Evolutionary conservation across 2,113 vertebrate species (phyloP).

Genomic region (Pterocles gutturalis): DNA sequence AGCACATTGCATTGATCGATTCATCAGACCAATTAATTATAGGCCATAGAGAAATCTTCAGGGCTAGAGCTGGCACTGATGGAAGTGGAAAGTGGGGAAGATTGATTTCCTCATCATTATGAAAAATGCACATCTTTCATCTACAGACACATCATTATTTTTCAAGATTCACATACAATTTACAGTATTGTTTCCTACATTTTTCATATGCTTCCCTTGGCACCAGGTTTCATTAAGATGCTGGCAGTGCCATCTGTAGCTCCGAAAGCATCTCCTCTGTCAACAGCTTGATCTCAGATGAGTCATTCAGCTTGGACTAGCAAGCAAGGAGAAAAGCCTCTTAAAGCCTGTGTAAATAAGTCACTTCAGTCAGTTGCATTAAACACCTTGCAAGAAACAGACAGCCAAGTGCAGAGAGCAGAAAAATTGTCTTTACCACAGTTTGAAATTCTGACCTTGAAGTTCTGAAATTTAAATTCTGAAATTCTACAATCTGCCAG

Average conservation of each 20-base stretch:
- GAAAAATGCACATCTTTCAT: background rate
- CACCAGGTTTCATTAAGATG: slow-evolving; percentile 42
- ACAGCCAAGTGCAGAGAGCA: background rate
- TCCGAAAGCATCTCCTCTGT: slow-evolving; percentile 39
- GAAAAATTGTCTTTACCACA: background rate
- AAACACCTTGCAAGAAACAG: background rate
- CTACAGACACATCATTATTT: background rate
- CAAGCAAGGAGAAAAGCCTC: background rate
- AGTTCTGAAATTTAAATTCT: background rate
- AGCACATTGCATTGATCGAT: background rate
- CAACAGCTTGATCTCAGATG: slow-evolving; percentile 56
- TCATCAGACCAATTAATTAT: background rate
- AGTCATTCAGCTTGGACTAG: slow-evolving; percentile 33
- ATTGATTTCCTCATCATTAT: background rate
- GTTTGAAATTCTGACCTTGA: background rate
- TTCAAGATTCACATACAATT: background rate
- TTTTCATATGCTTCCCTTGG: slow-evolving; percentile 34
- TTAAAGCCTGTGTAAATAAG: background rate
- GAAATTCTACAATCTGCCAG: background rate
- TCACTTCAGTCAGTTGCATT: background rate
- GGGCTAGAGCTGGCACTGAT: background rate
- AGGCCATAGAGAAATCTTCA: background rate
- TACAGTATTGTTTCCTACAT: slow-evolving; percentile 31
- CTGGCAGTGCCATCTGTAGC: slow-evolving; percentile 57
- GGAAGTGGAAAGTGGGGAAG: background rate